Evolutionary conservation across 2,797 vertebrate genomes (phyloP), one percentile per base, ranked within the genome.

Genomic region (Lindbergichthys nudifrons): DNA sequence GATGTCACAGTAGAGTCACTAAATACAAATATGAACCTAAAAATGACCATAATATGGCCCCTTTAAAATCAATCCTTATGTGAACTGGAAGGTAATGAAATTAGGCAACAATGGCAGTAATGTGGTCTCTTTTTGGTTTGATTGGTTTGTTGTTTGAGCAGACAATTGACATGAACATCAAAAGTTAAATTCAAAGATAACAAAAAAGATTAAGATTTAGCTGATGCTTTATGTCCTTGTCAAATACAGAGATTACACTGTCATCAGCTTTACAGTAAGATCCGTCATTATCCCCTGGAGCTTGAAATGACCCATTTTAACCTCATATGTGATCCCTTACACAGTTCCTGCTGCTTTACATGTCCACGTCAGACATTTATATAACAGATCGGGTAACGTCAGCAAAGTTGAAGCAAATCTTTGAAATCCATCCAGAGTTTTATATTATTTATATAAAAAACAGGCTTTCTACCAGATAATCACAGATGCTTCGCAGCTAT

Each of bases 281-380:
- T 26, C 26, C 26, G 26, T 41, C 12, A 10, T 56, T 9, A 12
- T 45, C 45, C 4, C 57, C 11, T 56, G 50, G 9, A 46, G 47
- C 39, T 68, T n/a, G 42, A 69, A 74, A 30, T 0, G 3, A 36
- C 14, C 2, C 16, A 7, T 65, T 52, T 56, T 1, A 12, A 48
- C 42, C 11, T 12, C 61, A 23, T 5, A 15, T 16, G 36, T 64
- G 47, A 59, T 26, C 52, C 32, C 4, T 74, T 32, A 62, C 51
- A 45, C 58, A 66, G 47, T 67, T 65, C 18, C 48, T 52, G 48
- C 19, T 70, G 59, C 50, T 63, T 39, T 6, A 65, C 18, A 3
- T 39, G 3, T 32, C 60, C 16, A 5, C 9, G 0, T 69, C 68
- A 65, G 41, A 74, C 2, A 4, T 74, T 65, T 60, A 51, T 21